Conservation (phyloP, 1,140 invertebrate genomes). For the Akabosia matsudoensis region DNA sequence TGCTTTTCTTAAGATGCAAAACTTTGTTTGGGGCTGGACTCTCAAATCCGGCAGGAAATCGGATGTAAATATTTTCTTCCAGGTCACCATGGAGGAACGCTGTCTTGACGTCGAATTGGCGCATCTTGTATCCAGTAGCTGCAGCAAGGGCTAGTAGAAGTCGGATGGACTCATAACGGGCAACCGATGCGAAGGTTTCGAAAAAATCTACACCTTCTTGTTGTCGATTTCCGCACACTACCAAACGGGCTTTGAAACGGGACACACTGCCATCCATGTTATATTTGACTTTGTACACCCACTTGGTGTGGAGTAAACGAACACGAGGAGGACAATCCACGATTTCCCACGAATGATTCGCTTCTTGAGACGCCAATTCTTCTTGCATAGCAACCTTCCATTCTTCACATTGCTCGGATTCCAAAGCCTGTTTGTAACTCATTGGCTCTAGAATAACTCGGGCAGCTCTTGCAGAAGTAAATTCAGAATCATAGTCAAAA, state of each 20-base stretch:
- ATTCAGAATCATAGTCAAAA: no score
- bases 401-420: slow-evolving; percentile 22
- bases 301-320: slow-evolving; percentile 27
- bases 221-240: slow-evolving; percentile 51
- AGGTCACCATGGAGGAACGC: slow-evolving; percentile 53
- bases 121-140: slow-evolving; percentile 41
- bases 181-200: slow-evolving; percentile 53
- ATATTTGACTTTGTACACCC: slow-evolving; percentile 35
- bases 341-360: slow-evolving; percentile 48
- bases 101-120: slow-evolving; percentile 51
- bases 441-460: slow-evolving; percentile 29
- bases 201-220: slow-evolving; percentile 50
- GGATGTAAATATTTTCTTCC: slow-evolving; percentile 53
- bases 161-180: slow-evolving; percentile 47
- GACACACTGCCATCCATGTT: slow-evolving; percentile 1
- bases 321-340: slow-evolving; percentile 50
- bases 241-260: slow-evolving; percentile 49
- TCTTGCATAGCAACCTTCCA: slow-evolving; percentile 44
- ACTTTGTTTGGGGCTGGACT: background rate
- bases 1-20: slow-evolving; percentile 33
- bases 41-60: slow-evolving; percentile 50
- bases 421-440: slow-evolving; percentile 39
- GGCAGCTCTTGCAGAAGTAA: no score
- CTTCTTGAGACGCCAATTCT: slow-evolving; percentile 40
- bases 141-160: slow-evolving; percentile 47